Evolutionary conservation across 2,888 invertebrate genomes (phyloP).

Genomic region (Diadegma fenestrale): DNA sequence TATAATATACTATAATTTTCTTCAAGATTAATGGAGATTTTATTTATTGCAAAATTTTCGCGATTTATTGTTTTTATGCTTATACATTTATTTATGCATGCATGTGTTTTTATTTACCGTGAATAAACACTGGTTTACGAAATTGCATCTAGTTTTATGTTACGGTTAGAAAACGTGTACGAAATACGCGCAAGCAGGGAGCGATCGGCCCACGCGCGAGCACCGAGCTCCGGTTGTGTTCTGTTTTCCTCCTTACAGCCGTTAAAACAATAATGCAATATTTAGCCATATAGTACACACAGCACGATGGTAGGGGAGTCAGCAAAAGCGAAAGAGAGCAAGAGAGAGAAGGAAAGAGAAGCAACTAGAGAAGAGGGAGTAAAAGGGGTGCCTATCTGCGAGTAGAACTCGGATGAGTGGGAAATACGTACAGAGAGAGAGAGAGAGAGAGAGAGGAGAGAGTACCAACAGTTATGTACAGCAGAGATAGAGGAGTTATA

Average conservation of each 20-base stretch:
- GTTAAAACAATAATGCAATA: slow-evolving; percentile 85
- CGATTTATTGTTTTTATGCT: background rate
- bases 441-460: slow-evolving; percentile 54
- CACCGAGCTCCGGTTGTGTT: slow-evolving; percentile 73
- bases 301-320: slow-evolving; percentile 68
- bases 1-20: background rate
- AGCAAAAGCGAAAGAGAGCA: slow-evolving; percentile 61
- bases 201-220: slow-evolving; percentile 66
- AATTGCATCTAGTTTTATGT: background rate
- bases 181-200: slow-evolving; percentile 74
- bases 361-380: slow-evolving; percentile 62
- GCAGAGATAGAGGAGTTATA: slow-evolving; percentile 68
- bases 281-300: slow-evolving; percentile 82
- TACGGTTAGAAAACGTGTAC: slow-evolving; percentile 62
- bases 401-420: slow-evolving; percentile 59
- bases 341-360: slow-evolving; percentile 61
- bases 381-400: slow-evolving; percentile 61
- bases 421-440: slow-evolving; percentile 39
- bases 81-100: slow-evolving; percentile 4
- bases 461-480: slow-evolving; percentile 49
- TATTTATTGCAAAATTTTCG: background rate
- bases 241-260: slow-evolving; percentile 81
- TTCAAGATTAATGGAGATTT: background rate
- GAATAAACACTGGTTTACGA: slow-evolving; percentile 14
- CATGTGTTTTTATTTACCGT: slow-evolving; percentile 5